Base-by-base conservation (phyloP, 2,888 invertebrate species). In the Trilocha varians region DNA sequence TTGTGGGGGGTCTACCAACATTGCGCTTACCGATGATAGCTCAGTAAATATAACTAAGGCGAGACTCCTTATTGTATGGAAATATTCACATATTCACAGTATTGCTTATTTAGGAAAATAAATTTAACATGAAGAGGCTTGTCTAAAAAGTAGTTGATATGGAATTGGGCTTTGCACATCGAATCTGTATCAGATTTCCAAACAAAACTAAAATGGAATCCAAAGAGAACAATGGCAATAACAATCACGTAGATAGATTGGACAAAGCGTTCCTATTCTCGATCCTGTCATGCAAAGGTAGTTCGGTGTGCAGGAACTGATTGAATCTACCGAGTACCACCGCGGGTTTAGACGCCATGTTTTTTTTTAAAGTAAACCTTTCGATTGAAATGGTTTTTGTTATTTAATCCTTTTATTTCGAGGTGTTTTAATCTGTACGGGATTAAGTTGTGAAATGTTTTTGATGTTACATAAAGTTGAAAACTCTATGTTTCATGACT, bases 171-270 rank as follows among this genome's bases (percentile, higher is more conserved):
- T 34, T 34, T 34, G 32, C 33, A 39, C 25, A 39, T 39, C n/a
- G n/a, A n/a, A n/a, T n/a, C n/a, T n/a, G n/a, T n/a, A 5, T 25
- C 11, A 2, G 11, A 25, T 25, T 2, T 9, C 6, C 6, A 25
- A 25, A 25, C 5, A 25, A 25, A 25, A 25, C 25, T 11, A 25
- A 25, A 25, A 6, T 25, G 25, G 25, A 25, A 25, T 25, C 25
- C 25, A 25, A 25, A 25, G 25, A 11, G 25, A 25, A 25, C 5
- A 25, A 59, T 54, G 55, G 59, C 65, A 68, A 73, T 71, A 74
- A 70, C 67, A 67, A 70, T 71, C 67, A 70, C 61, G 59, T 55
- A 61, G 61, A 70, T 64, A 63, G 52, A 53, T 47, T 40, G 48
- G 42, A 55, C 38, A 25, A 18, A 38, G 14, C 25, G 38, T 36